phyloP scores from a whole-genome alignment of 2,888 invertebrate species.

The Drosophila kuntzei region DNA sequence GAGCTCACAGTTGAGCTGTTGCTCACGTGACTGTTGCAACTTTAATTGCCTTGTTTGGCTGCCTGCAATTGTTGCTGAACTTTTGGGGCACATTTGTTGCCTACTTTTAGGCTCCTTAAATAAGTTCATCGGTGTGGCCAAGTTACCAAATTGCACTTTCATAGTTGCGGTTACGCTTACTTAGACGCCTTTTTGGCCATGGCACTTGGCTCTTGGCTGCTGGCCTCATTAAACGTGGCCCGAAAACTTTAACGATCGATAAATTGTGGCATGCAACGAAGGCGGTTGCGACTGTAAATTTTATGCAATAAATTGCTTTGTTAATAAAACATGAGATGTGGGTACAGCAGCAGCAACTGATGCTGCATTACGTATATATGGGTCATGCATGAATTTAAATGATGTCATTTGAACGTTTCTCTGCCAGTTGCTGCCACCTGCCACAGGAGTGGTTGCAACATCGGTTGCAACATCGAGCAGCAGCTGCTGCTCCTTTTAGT shows the following conservation, averaged over 20 bases:
- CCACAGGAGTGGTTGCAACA: constrained; percentile 13
- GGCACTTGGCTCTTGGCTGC: constrained; percentile 43
- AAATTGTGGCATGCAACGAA: constrained; percentile 31
- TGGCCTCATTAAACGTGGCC: constrained; percentile 53
- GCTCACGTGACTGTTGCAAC: constrained; percentile 44
- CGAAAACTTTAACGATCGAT: constrained; percentile 48
- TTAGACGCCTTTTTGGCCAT: constrained; percentile 42
- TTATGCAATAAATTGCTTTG: constrained; percentile 77
- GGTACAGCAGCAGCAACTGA: constrained; percentile 12
- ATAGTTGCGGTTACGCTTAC: constrained; percentile 42
- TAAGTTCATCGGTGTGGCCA: constrained; percentile 22
- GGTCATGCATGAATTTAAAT: constrained; percentile 84
- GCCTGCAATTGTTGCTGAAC: constrained; percentile 20
- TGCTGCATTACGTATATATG: constrained; percentile 70
- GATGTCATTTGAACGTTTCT: constrained; percentile 73
- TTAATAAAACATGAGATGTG: constrained; percentile 73
- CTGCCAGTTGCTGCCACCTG: constrained; percentile 30
- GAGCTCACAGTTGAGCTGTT: constrained; percentile 25
- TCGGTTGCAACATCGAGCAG: constrained; percentile 16
- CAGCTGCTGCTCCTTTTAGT: constrained; percentile 34
- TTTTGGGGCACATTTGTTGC: constrained; percentile 56
- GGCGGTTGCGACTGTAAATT: constrained; percentile 53
- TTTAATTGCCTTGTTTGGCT: constrained; percentile 55
- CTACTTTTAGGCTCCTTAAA: constrained; percentile 42
- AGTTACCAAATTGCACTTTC: constrained; percentile 39